Evolutionary conservation across 2,888 invertebrate genomes (phyloP), one percentile per base, ranked within the genome.

Genomic region (Trissolcus japonicus): DNA sequence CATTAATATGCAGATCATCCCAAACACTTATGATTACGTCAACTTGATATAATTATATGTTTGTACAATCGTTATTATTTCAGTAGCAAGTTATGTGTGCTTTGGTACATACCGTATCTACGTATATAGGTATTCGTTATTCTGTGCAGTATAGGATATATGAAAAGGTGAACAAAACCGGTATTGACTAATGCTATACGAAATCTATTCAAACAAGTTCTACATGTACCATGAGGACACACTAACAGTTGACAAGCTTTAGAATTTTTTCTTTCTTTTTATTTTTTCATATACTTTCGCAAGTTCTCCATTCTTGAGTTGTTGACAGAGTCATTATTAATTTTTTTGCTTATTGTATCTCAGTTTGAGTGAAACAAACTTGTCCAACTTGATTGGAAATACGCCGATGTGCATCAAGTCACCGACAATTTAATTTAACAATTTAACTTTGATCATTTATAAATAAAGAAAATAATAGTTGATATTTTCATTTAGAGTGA

Each of bases 171-270:
- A 82, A 81, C 81, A 79, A 83, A 84, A 82, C 84, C 83, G 84
- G 83, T 84, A 86, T 84, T 82, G 81, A 79, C 80, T 82, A 84
- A 83, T 83, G 81, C 25, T 25, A 82, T 79, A 76, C 76, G 79
- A 80, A 83, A 83, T 83, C 81, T 79, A 76, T 82, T 82, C 79
- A 81, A 80, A 82, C 81, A 82, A 79, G 80, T 81, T 83, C 74
- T 78, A 69, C 73, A 54, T 69, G 21, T 59, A 25, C 65, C 46
- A 21, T 17, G 69, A 13, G 61, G 55, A 60, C 19, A 19, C 19
- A 19, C 19, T 19, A 17, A 63, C 54, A 57, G 67, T 66, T 55
- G 54, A 59, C 62, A 57, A 43, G 62, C 62, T 50, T 67, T 62
- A 67, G 66, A 66, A 41, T 69, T 19, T 53, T 51, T 55, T 9